A percentile compares a stretch with the other conserved stretches of the same genome.
phyloP scores from a whole-genome alignment of 2,888 invertebrate species.

The Sphinx pinastri region DNA sequence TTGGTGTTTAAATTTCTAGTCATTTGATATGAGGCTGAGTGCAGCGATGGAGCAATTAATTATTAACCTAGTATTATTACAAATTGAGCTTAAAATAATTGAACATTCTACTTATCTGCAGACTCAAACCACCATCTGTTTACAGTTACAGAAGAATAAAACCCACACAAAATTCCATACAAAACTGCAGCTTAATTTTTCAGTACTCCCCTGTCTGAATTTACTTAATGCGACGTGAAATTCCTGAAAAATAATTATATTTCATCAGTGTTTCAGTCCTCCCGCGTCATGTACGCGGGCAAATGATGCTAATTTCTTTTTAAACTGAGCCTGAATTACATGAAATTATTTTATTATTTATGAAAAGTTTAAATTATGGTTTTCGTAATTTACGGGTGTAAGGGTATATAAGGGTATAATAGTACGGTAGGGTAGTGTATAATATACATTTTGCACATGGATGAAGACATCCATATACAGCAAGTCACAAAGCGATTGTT shows the following conservation, averaged over 20 bases:
- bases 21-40: no score
- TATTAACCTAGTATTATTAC: no score
- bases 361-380: neutral
- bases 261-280: slow-evolving; percentile 17
- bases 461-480: no score
- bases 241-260: slow-evolving; percentile 21
- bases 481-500: no score
- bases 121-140: neutral
- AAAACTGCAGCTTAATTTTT: neutral
- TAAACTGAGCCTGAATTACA: neutral
- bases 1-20: no score
- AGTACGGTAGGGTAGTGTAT: no score
- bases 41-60: no score
- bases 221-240: slow-evolving; percentile 19
- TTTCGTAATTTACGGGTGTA: neutral
- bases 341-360: neutral
- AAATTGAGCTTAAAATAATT: no score
- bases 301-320: slow-evolving; percentile 20
- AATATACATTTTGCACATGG: no score
- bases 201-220: slow-evolving; percentile 12
- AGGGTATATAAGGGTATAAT: no score
- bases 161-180: neutral
- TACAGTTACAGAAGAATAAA: neutral
- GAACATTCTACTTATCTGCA: no score
- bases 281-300: slow-evolving; percentile 9